Percentiles rank a stretch among this genome's conserved stretches.
Conservation (phyloP, 2,797 vertebrate genomes). For the Ctenopoma kingsleyae region DNA sequence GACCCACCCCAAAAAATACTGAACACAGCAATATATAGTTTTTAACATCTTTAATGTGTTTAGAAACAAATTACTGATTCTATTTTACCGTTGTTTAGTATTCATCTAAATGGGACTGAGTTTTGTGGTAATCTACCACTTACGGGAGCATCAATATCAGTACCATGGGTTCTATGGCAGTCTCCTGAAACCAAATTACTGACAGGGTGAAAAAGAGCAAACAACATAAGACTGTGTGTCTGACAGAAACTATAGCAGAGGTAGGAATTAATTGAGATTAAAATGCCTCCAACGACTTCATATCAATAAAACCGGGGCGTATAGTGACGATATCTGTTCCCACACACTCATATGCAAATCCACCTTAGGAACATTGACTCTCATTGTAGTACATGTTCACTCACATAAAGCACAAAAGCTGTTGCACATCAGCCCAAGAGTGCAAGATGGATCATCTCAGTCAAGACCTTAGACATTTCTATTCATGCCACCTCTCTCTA, state of each 20-base stretch:
- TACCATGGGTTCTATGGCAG: not conserved
- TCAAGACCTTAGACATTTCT: constrained; percentile 67
- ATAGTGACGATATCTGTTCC: constrained; percentile 28
- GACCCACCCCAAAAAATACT: not conserved
- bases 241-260: not conserved
- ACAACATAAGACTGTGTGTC: not conserved
- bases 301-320: constrained; percentile 25
- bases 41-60: too few species aligned
- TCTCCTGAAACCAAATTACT: not conserved
- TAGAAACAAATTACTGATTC: too few species aligned
- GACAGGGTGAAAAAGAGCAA: not conserved
- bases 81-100: too few species aligned
- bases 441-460: constrained; percentile 70
- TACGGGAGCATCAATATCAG: not conserved
- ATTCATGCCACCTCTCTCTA: constrained; percentile 67
- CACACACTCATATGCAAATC: constrained; percentile 38
- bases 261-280: constrained; percentile 19
- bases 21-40: not conserved
- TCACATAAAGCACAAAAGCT: constrained; percentile 56
- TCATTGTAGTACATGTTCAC: constrained; percentile 48
- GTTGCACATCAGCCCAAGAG: constrained; percentile 42
- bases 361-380: constrained; percentile 23
- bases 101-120: not conserved
- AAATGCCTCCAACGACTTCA: constrained; percentile 25
- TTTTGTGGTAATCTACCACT: too few species aligned